These are phyloP conservation scores for Ametastegia equiseti DNA, from an alignment of 2,888 invertebrate species.

Conservation along the genomic window DNA sequence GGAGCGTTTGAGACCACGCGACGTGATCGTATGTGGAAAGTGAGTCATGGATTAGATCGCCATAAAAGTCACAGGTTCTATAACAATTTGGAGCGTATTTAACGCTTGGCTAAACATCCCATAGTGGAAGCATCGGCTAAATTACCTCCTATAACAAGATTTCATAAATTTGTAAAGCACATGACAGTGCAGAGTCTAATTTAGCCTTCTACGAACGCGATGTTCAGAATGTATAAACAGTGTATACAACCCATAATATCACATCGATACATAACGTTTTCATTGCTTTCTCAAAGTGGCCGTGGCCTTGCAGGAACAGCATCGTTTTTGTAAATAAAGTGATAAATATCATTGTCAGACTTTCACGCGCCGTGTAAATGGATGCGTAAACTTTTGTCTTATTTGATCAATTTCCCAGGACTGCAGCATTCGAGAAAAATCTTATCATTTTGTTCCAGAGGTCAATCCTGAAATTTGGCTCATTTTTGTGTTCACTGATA, in stretches of 20 bases:
- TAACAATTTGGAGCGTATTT: constrained; percentile 26
- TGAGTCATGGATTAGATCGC: constrained; percentile 9
- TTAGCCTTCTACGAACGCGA: background rate
- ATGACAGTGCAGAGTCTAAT: background rate
- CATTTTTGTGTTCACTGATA: too few species aligned
- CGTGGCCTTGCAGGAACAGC: background rate
- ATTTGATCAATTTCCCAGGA: background rate
- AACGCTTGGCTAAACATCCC: constrained; percentile 30
- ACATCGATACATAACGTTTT: background rate
- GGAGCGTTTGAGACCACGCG: background rate
- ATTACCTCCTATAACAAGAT: constrained; percentile 14
- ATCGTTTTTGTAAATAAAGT: background rate
- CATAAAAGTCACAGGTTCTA: constrained; percentile 16
- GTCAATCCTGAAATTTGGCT: background rate
- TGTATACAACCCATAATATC: background rate
- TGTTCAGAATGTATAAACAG: background rate
- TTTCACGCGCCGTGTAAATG: background rate
- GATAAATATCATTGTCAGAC: constrained; percentile 1
- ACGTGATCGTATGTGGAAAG: background rate
- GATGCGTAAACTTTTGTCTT: background rate
- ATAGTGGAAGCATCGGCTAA: background rate
- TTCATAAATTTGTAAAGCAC: background rate
- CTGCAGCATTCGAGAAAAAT: background rate
- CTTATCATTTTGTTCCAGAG: background rate
- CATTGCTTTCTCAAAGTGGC: background rate